Conservation (phyloP, 2,888 invertebrate genomes). For the Acleris sparsana region DNA sequence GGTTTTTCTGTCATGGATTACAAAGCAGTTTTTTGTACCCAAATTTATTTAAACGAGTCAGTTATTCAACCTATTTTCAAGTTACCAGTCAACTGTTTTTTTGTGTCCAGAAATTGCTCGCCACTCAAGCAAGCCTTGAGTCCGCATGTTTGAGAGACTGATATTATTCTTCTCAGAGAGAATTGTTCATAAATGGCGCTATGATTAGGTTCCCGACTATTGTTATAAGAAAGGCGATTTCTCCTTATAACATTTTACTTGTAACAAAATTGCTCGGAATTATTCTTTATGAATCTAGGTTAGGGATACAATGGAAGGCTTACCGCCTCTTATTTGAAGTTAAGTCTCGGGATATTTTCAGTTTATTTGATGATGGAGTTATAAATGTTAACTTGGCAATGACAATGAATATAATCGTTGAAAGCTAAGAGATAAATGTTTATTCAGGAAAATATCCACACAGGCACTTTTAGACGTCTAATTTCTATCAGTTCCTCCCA, state of each 20-base stretch:
- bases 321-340: conserved; percentile 19
- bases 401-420: too few species aligned
- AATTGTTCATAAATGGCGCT: conserved; percentile 52
- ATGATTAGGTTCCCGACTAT: conserved; percentile 50
- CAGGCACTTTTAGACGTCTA: too few species aligned
- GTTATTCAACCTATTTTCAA: not conserved
- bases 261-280: conserved; percentile 41
- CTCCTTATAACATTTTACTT: conserved; percentile 46
- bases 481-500: too few species aligned
- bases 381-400: too few species aligned
- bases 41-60: not conserved
- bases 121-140: conserved; percentile 2
- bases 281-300: conserved; percentile 25
- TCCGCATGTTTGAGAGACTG: conserved; percentile 33
- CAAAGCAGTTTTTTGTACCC: not conserved
- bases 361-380: conserved; percentile 2
- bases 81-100: too few species aligned
- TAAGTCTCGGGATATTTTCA: conserved; percentile 9
- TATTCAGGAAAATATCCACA: too few species aligned
- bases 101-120: not conserved
- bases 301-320: conserved; percentile 24
- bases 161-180: conserved; percentile 38
- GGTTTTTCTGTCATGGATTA: too few species aligned
- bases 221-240: conserved; percentile 44
- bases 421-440: too few species aligned